Conservation (phyloP, 1,140 invertebrate species). For the Drosophila teissieri region DNA sequence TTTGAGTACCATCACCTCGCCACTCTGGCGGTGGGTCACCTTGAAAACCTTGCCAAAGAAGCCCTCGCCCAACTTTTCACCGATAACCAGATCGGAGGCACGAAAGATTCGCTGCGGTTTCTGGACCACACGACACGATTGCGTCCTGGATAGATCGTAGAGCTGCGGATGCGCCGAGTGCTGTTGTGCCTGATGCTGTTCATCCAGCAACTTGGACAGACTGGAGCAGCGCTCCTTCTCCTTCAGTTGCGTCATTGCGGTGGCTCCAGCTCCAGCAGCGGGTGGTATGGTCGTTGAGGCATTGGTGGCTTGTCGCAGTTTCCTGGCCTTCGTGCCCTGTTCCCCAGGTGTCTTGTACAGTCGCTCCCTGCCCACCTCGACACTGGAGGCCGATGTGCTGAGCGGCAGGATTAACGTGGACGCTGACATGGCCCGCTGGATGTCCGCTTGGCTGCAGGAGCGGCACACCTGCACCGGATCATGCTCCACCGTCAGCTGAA, state of each 20-base stretch:
- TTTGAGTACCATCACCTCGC: constrained; percentile 97
- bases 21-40: constrained; percentile 94
- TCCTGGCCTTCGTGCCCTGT: constrained; percentile 45
- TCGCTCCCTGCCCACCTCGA: constrained; percentile 69
- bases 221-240: constrained; percentile 94
- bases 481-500: constrained; percentile 93
- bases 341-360: constrained; percentile 57
- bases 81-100: constrained; percentile 93
- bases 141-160: constrained; percentile 92
- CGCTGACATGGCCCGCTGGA: constrained; percentile 66
- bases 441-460: constrained; percentile 79
- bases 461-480: constrained; percentile 90
- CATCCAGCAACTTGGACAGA: constrained; percentile 93
- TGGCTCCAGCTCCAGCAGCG: constrained; percentile 1
- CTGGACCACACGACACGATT: constrained; percentile 94
- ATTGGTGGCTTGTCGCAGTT: constrained; percentile 56
- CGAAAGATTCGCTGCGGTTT: constrained; percentile 92
- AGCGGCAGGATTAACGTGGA: constrained; percentile 66
- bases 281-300: constrained; percentile 22
- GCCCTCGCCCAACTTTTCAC: constrained; percentile 95
- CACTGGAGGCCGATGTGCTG: constrained; percentile 77
- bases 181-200: constrained; percentile 76
- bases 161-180: constrained; percentile 73
- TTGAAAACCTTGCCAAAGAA: constrained; percentile 97
- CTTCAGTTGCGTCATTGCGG: constrained; percentile 58